These are phyloP conservation scores for Chaetophractus vellerosus DNA, from an alignment of 2,797 vertebrate genomes.

Conservation along the genomic window DNA sequence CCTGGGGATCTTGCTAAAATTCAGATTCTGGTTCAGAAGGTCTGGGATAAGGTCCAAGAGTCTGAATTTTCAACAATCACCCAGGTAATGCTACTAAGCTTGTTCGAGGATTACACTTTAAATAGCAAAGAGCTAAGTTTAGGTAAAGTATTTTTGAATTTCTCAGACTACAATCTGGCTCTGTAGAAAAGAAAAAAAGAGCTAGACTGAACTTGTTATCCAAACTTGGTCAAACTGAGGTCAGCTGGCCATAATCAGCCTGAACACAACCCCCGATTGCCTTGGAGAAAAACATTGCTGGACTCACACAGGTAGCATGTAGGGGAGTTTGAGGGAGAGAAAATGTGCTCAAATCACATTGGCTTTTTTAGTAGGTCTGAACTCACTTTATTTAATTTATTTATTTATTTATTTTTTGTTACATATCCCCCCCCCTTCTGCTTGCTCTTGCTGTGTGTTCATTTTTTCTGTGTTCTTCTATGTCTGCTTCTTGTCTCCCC, in stretches of 20 bases:
- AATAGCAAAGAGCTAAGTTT: not conserved
- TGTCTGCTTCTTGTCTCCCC: too few relatives aligned
- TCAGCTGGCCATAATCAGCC: not conserved
- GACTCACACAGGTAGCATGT: not conserved
- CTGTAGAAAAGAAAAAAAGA: not conserved
- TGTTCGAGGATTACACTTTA: not conserved
- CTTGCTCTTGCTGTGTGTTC: too few relatives aligned
- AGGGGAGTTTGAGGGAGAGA: not conserved
- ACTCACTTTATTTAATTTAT: constrained; percentile 8
- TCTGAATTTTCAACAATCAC: not conserved
- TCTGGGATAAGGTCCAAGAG: not conserved
- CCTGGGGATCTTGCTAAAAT: not conserved
- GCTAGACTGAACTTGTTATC: not conserved
- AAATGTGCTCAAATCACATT: not conserved
- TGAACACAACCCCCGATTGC: not conserved
- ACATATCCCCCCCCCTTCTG: too few relatives aligned
- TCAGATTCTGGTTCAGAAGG: not conserved
- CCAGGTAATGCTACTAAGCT: not conserved
- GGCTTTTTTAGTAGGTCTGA: not conserved
- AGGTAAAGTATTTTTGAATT: not conserved
- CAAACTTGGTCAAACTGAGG: not conserved
- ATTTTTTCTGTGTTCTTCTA: too few relatives aligned
- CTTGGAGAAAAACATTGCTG: not conserved
- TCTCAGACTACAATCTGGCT: not conserved
- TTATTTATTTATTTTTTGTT: too few relatives aligned